phyloP scores from a whole-genome alignment of 2,888 invertebrate genomes.

The Callimorpha dominula region DNA sequence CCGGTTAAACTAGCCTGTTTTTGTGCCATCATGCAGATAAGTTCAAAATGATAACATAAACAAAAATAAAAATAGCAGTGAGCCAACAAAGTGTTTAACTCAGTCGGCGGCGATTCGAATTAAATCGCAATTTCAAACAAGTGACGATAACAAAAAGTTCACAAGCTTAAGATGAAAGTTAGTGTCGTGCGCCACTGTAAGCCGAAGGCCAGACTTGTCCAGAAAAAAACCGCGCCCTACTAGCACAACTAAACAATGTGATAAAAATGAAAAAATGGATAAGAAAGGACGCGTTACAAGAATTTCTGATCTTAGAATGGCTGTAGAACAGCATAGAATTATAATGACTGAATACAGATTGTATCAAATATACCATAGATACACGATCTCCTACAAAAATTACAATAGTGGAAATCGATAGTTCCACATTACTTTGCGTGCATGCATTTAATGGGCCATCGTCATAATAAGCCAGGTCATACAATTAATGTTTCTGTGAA shows the following conservation, averaged over 20 bases:
- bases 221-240: slow-evolving; percentile 37
- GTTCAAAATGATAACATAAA: slow-evolving; percentile 36
- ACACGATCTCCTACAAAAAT: too few species aligned
- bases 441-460: too few species aligned
- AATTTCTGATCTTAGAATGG: too few species aligned
- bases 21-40: slow-evolving; percentile 23
- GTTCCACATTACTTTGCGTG: too few species aligned
- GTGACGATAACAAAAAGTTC: slow-evolving; percentile 68
- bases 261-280: slow-evolving; percentile 32
- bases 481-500: too few species aligned
- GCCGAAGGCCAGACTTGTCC: slow-evolving; percentile 56
- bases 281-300: too few species aligned
- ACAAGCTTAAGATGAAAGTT: slow-evolving; percentile 65
- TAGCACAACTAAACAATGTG: slow-evolving; percentile 20
- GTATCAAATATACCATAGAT: too few species aligned
- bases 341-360: too few species aligned
- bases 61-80: slow-evolving; percentile 42
- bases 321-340: too few species aligned
- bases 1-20: slow-evolving; percentile 45
- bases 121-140: slow-evolving; percentile 64
- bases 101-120: slow-evolving; percentile 54
- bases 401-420: too few species aligned
- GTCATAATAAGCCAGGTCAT: too few species aligned
- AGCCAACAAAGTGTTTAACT: slow-evolving; percentile 44
- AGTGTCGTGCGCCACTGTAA: slow-evolving; percentile 58